These are phyloP conservation scores for Xanthostigma xanthostigma DNA, from an alignment of 2,888 invertebrate species.

Conservation along the genomic window DNA sequence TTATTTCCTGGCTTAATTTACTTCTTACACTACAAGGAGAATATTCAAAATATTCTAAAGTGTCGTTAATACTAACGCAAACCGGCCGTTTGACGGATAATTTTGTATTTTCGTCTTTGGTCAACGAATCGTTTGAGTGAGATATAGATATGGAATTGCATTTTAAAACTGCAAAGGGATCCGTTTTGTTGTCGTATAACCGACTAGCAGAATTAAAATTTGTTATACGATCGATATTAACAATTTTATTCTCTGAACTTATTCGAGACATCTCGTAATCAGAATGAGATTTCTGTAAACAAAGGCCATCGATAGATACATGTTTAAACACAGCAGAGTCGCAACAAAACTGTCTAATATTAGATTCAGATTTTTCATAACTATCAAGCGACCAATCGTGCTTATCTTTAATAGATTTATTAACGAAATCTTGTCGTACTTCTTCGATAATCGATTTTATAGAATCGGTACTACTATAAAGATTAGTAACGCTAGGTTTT, in stretches of 20 bases:
- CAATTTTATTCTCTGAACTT: too few species aligned
- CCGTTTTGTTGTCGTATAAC: neutral
- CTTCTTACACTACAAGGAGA: slow-evolving; percentile 15
- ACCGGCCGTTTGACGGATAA: neutral
- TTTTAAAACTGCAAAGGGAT: too few species aligned
- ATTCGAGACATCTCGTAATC: too few species aligned
- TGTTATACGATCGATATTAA: too few species aligned
- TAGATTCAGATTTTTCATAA: slow-evolving; percentile 7
- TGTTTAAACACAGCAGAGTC: neutral
- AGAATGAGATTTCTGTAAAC: too few species aligned
- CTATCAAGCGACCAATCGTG: slow-evolving; percentile 8
- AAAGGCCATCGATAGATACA: neutral
- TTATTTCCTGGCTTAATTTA: neutral
- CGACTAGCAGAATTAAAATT: too few species aligned
- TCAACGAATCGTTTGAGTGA: neutral
- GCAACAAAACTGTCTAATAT: slow-evolving; percentile 1
- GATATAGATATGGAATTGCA: neutral
- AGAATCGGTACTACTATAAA: slow-evolving; percentile 14
- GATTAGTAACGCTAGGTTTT: slow-evolving; percentile 1
- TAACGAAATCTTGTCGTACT: slow-evolving; percentile 17
- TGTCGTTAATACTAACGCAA: slow-evolving; percentile 34
- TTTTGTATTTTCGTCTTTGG: neutral
- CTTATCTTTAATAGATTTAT: slow-evolving; percentile 10
- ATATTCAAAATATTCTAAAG: slow-evolving; percentile 37
- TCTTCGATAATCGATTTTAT: slow-evolving; percentile 21